Conservation (phyloP, 2,113 vertebrate species). For the Zeus faber region DNA sequence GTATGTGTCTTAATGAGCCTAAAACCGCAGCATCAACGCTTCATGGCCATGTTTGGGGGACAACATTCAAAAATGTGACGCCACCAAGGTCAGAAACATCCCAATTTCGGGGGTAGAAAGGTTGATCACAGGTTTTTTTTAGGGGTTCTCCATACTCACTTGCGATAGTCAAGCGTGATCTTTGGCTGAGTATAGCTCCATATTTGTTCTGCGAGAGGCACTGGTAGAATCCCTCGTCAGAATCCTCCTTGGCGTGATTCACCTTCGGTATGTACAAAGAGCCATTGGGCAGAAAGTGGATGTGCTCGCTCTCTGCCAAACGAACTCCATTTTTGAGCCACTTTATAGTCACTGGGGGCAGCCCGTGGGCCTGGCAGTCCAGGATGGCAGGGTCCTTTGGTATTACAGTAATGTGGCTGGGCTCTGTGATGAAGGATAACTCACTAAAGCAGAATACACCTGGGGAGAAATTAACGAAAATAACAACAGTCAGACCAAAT, state of each 20-base stretch:
- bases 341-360: slow-evolving; percentile 83
- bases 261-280: slow-evolving; percentile 87
- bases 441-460: slow-evolving; percentile 87
- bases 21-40: too few species aligned
- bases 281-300: slow-evolving; percentile 83
- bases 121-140: not conserved
- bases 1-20: too few species aligned
- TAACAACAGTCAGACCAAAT: too few species aligned
- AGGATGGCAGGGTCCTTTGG: slow-evolving; percentile 80
- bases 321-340: slow-evolving; percentile 90
- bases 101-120: too few species aligned
- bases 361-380: slow-evolving; percentile 89
- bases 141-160: slow-evolving; percentile 78
- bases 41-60: too few species aligned
- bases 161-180: slow-evolving; percentile 88
- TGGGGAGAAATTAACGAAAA: slow-evolving; percentile 36
- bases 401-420: slow-evolving; percentile 79
- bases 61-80: too few species aligned
- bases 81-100: not conserved
- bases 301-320: slow-evolving; percentile 79
- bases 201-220: slow-evolving; percentile 92
- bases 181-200: slow-evolving; percentile 94
- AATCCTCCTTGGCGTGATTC: slow-evolving; percentile 79
- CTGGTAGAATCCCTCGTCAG: slow-evolving; percentile 92
- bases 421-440: slow-evolving; percentile 89